Conservation (phyloP, 2,888 invertebrate genomes). For the Cancer borealis region DNA sequence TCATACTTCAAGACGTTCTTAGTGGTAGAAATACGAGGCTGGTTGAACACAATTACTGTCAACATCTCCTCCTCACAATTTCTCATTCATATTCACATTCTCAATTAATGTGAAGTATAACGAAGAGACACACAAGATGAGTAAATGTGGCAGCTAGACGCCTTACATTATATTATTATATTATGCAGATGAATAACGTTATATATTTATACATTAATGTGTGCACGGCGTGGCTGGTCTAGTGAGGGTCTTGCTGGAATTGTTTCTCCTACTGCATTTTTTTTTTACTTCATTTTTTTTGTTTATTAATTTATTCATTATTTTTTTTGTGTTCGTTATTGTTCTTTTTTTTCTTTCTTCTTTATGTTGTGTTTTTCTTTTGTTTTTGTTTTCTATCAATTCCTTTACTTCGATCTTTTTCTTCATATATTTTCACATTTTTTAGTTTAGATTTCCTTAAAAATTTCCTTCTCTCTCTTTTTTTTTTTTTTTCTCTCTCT, state of each 20-base stretch:
- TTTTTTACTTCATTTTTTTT: neutral
- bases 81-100: conserved; percentile 56
- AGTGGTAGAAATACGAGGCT: neutral
- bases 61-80: neutral
- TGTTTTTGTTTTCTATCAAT: neutral
- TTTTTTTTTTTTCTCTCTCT: neutral
- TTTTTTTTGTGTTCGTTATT: neutral
- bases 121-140: neutral
- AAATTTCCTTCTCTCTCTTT: neutral
- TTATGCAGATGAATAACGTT: conserved; percentile 41
- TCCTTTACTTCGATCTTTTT: neutral
- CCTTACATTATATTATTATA: neutral
- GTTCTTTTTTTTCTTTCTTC: no score
- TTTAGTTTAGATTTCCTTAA: no score
- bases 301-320: neutral
- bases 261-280: neutral
- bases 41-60: conserved; percentile 57
- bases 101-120: conserved; percentile 51
- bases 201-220: conserved; percentile 31
- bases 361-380: no score
- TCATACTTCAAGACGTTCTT: neutral
- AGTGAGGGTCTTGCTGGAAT: neutral
- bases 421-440: neutral
- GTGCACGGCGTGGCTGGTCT: neutral
- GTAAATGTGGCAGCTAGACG: conserved; percentile 14